Conservation (phyloP, 2,797 vertebrate genomes). For the Kryptopterus vitreolus region DNA sequence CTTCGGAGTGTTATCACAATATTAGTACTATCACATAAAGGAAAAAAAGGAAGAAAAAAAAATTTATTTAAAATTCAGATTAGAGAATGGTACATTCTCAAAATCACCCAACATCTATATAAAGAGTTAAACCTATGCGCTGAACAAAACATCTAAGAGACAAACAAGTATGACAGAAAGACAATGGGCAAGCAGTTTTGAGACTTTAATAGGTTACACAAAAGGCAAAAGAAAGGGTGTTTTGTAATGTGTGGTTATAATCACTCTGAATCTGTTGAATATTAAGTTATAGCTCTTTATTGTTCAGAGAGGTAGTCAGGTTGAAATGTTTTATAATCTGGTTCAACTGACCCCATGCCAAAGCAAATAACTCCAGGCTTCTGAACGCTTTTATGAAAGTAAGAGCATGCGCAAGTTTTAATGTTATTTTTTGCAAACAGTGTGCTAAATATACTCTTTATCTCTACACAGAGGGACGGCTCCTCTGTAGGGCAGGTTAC, state of each 20-base stretch:
- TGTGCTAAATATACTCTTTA: background rate
- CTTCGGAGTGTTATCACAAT: conserved; percentile 69
- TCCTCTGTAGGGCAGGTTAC: conserved; percentile 71
- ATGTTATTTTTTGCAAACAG: background rate
- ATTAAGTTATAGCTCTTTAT: conserved; percentile 1
- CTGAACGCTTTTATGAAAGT: background rate
- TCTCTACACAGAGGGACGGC: background rate
- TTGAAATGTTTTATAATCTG: background rate
- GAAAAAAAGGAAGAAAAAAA: conserved; percentile 55
- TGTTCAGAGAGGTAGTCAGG: background rate
- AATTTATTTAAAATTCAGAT: conserved; percentile 18
- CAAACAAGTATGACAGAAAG: conserved; percentile 3
- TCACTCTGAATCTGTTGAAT: background rate
- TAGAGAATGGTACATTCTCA: background rate
- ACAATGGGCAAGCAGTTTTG: conserved; percentile 11
- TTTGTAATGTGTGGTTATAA: conserved; percentile 4
- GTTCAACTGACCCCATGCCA: background rate
- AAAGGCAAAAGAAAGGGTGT: background rate
- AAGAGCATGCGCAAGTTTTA: no score
- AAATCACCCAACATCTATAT: background rate
- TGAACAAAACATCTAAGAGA: conserved; percentile 8
- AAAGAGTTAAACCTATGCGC: background rate
- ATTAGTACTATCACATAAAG: conserved; percentile 83
- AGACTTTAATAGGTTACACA: conserved; percentile 1
- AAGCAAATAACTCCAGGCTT: background rate